Base-by-base conservation (phyloP, 1,140 invertebrate species). In the Eulimnadia texana region DNA sequence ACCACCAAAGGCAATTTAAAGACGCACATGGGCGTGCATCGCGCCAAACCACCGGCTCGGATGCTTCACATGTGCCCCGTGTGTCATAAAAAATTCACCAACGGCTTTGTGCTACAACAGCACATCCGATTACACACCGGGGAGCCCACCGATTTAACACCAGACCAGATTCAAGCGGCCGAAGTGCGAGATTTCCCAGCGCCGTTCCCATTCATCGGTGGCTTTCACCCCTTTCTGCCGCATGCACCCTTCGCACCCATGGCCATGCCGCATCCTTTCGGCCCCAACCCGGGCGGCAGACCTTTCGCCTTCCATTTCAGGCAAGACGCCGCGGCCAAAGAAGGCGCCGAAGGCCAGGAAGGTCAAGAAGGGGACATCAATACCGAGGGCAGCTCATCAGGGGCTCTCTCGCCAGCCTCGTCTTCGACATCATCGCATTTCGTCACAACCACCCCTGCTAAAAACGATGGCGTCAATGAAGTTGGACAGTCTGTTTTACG, bases 1-100 rank as follows among this genome's bases (percentile, higher is more conserved):
- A 98, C 93, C 13, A 98, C 94, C 9, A 98, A 98, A 76, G 95
- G 96, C 23, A 99, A 99, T 74, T 78, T 99, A 52, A 98, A 98
- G 74, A 98, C 95, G 0, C 96, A 99, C 75, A 98, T 98, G 94
- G 93, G 94, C 50, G 94, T 98, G 16, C 95, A 98, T 76, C 80
- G 94, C 81, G 75, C 91, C 49, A 94, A 93, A 68, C 90, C 90
- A 63, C 92, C 92, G 0, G 82, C 93, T 70, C 75, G 93, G 58
- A 87, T 94, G 67, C 80, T 95, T 63, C 93, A 97, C 71, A 93
- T 97, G 73, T 98, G 95, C 74, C 94, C 94, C 1, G 93, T 99
- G 11, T 99, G 95, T 74, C 93, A 97, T 76, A 97, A 97, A 75
- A 93, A 93, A 70, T 98, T 96, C 76, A 89, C 93, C 27, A 97